Conservation (phyloP, 2,797 vertebrate species). For the Neopelma chrysocephalum region DNA sequence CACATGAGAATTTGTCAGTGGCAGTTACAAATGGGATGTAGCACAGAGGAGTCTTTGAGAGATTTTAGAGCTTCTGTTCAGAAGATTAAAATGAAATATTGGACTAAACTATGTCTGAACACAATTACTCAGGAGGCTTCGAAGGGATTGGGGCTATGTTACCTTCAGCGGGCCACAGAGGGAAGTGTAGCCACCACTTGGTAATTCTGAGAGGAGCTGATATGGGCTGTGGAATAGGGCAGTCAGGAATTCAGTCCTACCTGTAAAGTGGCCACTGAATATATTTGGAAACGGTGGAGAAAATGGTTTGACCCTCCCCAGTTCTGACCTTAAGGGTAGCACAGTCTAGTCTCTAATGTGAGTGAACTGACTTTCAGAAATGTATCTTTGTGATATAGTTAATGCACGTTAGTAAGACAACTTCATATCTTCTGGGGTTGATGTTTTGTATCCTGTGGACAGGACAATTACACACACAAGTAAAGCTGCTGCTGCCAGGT, state of each 20-base stretch:
- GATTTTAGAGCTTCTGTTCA: conserved; percentile 28
- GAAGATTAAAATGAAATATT: conserved; percentile 11
- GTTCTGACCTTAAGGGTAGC: background rate
- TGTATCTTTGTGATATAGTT: background rate
- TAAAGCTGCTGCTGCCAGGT: background rate
- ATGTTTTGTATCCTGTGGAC: background rate
- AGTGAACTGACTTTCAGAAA: background rate
- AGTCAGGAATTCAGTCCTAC: background rate
- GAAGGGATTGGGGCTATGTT: background rate
- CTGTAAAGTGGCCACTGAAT: background rate
- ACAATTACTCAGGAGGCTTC: background rate
- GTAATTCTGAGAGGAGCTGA: background rate
- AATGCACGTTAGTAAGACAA: background rate
- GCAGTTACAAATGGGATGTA: conserved; percentile 4
- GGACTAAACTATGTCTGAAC: background rate
- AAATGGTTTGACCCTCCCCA: background rate
- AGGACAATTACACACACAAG: background rate
- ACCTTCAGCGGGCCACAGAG: background rate
- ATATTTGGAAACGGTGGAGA: background rate
- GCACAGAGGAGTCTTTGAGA: background rate
- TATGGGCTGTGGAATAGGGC: background rate
- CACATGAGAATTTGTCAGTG: conserved; percentile 51
- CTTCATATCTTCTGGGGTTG: background rate
- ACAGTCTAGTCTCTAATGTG: background rate
- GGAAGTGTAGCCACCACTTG: background rate